A percentile compares a stretch with the other conserved stretches of the same genome.
Conservation (phyloP, 2,797 vertebrate genomes). For the Sebastes ruberrimus region DNA sequence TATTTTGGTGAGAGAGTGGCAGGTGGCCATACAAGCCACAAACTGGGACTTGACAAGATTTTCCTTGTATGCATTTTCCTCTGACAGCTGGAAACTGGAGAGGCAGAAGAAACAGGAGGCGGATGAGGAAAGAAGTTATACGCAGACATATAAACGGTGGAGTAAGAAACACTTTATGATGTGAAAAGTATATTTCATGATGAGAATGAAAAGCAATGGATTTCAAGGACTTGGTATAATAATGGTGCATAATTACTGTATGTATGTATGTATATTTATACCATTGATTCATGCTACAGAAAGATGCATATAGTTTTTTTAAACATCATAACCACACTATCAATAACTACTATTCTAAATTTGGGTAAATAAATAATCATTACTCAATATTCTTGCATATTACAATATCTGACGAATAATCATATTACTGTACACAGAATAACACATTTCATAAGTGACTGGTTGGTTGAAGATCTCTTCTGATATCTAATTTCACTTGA, state of each 20-base stretch:
- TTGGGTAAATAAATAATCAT: background rate
- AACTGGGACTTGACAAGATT: constrained; percentile 93
- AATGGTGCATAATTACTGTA: background rate
- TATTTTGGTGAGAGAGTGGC: constrained; percentile 98
- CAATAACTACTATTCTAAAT: background rate
- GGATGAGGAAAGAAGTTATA: background rate
- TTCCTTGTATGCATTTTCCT: constrained; percentile 90
- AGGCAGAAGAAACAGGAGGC: background rate
- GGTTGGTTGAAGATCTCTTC: background rate
- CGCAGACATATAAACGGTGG: background rate
- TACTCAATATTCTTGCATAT: background rate
- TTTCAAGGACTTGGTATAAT: background rate
- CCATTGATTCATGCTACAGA: background rate
- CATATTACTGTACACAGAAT: background rate
- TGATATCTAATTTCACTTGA: background rate
- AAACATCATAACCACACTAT: background rate
- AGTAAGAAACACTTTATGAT: background rate
- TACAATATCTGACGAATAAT: background rate
- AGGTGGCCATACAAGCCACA: constrained; percentile 97
- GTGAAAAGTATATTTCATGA: background rate
- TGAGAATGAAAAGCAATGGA: background rate
- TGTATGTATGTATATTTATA: too few relatives aligned
- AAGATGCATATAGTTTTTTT: background rate
- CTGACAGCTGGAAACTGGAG: constrained; percentile 89
- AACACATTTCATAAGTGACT: background rate